Percentiles rank a stretch among this genome's conserved stretches.
Conservation (phyloP, 1,140 invertebrate genomes). For the Cephus cinctus region DNA sequence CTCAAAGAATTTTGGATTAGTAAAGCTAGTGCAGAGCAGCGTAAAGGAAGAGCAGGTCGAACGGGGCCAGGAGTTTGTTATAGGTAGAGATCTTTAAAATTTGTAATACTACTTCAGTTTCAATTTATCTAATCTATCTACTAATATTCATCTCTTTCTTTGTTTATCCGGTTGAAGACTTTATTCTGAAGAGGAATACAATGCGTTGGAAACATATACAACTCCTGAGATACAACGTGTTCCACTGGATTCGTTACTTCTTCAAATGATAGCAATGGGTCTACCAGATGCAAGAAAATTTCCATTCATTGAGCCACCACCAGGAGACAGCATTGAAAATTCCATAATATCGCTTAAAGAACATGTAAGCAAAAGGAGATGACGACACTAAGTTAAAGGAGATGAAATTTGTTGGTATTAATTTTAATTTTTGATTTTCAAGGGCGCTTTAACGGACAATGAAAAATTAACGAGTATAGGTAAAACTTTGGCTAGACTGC, state of each 20-base stretch:
- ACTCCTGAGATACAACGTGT: conserved; percentile 92
- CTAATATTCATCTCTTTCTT: conserved; percentile 3
- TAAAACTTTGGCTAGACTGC: conserved; percentile 81
- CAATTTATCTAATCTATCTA: conserved; percentile 21
- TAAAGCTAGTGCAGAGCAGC: conserved; percentile 94
- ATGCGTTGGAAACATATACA: conserved; percentile 72
- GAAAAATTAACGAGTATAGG: conserved; percentile 91
- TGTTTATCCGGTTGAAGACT: conserved; percentile 67
- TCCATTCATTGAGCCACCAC: conserved; percentile 93
- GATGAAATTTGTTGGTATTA: background rate
- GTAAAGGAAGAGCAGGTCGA: conserved; percentile 91
- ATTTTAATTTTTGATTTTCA: conserved; percentile 44
- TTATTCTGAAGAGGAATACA: conserved; percentile 86
- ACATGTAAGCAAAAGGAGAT: conserved; percentile 62
- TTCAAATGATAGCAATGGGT: conserved; percentile 96
- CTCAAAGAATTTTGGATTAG: conserved; percentile 97
- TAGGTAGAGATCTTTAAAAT: no score
- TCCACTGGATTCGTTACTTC: conserved; percentile 85
- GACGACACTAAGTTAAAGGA: conserved; percentile 4
- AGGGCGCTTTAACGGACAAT: conserved; percentile 79
- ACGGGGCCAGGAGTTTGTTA: conserved; percentile 63
- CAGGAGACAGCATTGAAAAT: conserved; percentile 79
- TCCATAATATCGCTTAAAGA: conserved; percentile 85
- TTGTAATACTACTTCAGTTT: conserved; percentile 24
- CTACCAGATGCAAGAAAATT: conserved; percentile 88